Percentiles rank a stretch among this genome's conserved stretches.
Evolutionary conservation across 2,888 invertebrate species (phyloP).

Genomic region (Cylindroiulus punctatus): DNA sequence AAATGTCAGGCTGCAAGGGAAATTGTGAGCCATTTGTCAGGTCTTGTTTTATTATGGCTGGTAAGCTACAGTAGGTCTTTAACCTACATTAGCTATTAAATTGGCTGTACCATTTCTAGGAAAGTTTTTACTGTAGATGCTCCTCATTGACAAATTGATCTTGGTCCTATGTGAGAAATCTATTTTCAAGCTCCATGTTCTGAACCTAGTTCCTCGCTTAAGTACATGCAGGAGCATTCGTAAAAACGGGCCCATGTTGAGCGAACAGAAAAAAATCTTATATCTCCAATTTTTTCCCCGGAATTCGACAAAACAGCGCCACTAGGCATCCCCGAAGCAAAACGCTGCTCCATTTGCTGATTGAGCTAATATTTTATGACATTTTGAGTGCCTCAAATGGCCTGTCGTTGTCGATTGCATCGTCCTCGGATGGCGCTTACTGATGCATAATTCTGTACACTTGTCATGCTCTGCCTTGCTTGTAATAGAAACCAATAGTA

Average conservation of each 20-base stretch:
- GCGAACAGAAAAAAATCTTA: neutral
- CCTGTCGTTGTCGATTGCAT: constrained; percentile 47
- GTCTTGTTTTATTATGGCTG: neutral
- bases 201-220: no score
- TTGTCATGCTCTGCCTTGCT: neutral
- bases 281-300: neutral
- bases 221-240: no score
- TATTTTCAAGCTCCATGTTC: neutral
- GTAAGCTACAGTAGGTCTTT: neutral
- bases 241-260: neutral
- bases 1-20: neutral
- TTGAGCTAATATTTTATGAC: constrained; percentile 39
- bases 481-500: neutral
- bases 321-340: constrained; percentile 1
- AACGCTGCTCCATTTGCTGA: constrained; percentile 11
- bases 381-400: constrained; percentile 46
- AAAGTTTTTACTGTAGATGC: neutral
- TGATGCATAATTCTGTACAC: constrained; percentile 18
- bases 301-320: neutral
- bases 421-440: constrained; percentile 18
- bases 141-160: neutral
- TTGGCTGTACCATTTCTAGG: neutral
- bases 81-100: neutral
- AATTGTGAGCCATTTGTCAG: neutral
- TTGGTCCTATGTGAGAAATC: neutral